Evolutionary conservation across 1,140 invertebrate genomes (phyloP), one percentile per base, ranked within the genome.

Genomic region (Pseudomyrmex concolor): DNA sequence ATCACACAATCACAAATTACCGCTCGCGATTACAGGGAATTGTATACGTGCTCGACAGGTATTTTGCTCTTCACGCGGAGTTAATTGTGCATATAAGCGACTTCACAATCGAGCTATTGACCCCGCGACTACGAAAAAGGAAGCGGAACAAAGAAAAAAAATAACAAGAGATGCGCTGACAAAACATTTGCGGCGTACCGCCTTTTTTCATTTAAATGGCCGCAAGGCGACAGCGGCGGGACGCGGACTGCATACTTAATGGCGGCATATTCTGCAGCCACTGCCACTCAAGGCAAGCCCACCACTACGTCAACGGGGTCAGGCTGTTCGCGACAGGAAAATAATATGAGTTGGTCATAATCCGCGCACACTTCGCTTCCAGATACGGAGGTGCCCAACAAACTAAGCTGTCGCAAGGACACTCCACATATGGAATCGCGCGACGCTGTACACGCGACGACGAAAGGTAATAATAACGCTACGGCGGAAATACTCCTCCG

Each of bases 201-300:
- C 70, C 74, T 88, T 87, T 89, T 90, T 91, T 91, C 89, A 89
- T 86, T 87, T 90, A 91, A 92, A 92, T 92, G 86, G 88, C 84
- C 84, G 62, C 84, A 89, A 89, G 89, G 85, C 71, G 68, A 89
- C 90, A 87, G 87, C 81, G 89, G 85, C 71, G 68, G 54, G 63
- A 88, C 81, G 72, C 85, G 64, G 54, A 84, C 84, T 62, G 90
- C 88, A 91, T 92, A 92, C 86, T 67, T 91, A 92, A 92, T 90
- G 88, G 87, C 87, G 86, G 87, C 85, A 90, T 91, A 91, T 91
- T 91, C 84, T 87, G 86, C 90, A 76, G 73, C 89, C 88, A 90
- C 88, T 89, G 90, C 86, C 90, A 91, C 86, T 91, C 87, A 91
- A 91, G 88, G 90, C 83, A 80, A 88, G 86, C 85, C 72, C 73